A percentile compares a stretch with the other conserved stretches of the same genome.
These are phyloP conservation scores for Dryocosmus kuriphilus DNA, from an alignment of 2,888 invertebrate species.

Conservation along the genomic window DNA sequence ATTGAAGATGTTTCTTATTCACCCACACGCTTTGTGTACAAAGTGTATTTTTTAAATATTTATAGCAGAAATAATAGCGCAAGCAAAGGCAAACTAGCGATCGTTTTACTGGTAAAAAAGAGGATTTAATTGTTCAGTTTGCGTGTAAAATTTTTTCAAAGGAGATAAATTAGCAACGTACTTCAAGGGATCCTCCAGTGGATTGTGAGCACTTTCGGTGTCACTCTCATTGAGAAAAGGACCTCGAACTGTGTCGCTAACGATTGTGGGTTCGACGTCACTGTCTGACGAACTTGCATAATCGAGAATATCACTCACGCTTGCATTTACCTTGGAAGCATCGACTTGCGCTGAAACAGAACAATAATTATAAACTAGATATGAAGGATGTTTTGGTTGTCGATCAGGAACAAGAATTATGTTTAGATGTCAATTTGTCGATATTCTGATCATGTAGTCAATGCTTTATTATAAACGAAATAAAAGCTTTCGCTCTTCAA, in stretches of 20 bases:
- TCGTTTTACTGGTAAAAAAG: conserved; percentile 42
- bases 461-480: too few species aligned
- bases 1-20: neutral
- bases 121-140: neutral
- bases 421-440: too few species aligned
- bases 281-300: conserved; percentile 88
- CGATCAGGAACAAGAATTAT: too few species aligned
- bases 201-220: conserved; percentile 87
- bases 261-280: conserved; percentile 83
- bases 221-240: conserved; percentile 85
- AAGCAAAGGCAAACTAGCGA: conserved; percentile 73
- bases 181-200: conserved; percentile 88
- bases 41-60: neutral
- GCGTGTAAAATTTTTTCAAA: neutral
- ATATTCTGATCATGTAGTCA: too few species aligned
- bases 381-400: too few species aligned
- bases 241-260: conserved; percentile 83
- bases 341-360: conserved; percentile 79
- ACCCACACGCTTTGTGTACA: neutral
- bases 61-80: conserved; percentile 57
- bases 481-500: too few species aligned
- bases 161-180: conserved; percentile 73
- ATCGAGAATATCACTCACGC: conserved; percentile 82
- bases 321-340: conserved; percentile 79
- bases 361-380: too few species aligned